Evolutionary conservation across 2,113 vertebrate species (phyloP), one percentile per base, ranked within the genome.

Genomic region (Salvelinus fontinalis): DNA sequence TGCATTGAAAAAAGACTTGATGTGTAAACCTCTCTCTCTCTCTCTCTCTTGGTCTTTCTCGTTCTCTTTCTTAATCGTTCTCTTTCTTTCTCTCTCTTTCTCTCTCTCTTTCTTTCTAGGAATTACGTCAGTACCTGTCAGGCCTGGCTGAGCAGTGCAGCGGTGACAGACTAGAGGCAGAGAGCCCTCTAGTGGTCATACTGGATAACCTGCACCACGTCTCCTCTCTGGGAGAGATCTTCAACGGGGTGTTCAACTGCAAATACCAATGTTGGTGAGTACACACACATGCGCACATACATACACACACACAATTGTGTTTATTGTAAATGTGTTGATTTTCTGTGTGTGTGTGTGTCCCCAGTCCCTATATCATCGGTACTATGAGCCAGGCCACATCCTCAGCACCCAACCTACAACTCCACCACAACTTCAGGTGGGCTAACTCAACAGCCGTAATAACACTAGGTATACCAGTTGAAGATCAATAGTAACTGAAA

Each of bases 351-450:
- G 29, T 48, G 68, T 68, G 29, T 48, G 68, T 54, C 67, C 44
- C 20, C 77, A 99, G 98, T 39, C 97, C 97, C 0, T 99, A 97
- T 70, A 99, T 99, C 77, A 99, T 99, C 9, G 97, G 98, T 80
- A 99, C 98, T 4, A 99, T 99, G 98, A 99, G 98, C 92, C 98
- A 99, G 89, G 97, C 97, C 66, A 99, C 97, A 12, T 97, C 97
- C 3, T 99, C 98, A 1, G 95, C 97, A 22, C 98, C 97, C 67
- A 99, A 98, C 87, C 94, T 99, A 79, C 98, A 99, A 83, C 97
- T 99, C 67, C 98, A 99, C 81, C 98, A 99, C 84, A 99, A 99
- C 92, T 99, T 99, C 95, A 96, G 97, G 97, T 99, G 93, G 16
- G 12, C 16, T 86, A 51, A 75, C 18, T 54, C 64, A 67, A 44